Evolutionary conservation across 2,888 invertebrate species (phyloP), one percentile per base, ranked within the genome.

Genomic region (Rhorus exstirpatorius): DNA sequence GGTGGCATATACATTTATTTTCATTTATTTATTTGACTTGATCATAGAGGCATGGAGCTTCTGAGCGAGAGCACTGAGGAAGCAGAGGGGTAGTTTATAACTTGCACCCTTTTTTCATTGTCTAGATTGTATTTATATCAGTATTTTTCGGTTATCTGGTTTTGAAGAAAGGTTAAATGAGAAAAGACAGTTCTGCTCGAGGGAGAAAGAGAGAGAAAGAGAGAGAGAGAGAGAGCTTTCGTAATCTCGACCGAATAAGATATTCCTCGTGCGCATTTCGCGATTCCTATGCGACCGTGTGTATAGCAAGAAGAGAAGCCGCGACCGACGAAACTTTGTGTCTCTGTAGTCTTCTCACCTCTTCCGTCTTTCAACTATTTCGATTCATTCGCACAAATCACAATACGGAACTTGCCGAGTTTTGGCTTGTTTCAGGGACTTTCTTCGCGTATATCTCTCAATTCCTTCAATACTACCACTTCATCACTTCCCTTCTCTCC

Each of bases 351-450:
- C 12, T 67, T 46, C 12, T 67, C 60, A 55, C 17, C 44, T 31
- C 26, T 55, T 31, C 65, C 58, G 55, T 35, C 63, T 63, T 31
- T 38, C 61, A 44, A 55, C 74, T 63, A 74, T 63, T 61, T 3
- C 63, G 53, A 63, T 82, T 82, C 78, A 74, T 82, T 82, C 81
- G 78, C 81, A 70, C 81, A 82, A 82, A 82, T 82, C 78, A 82
- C 81, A 82, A 82, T 82, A 74, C 81, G 63, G 63, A 82, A 82
- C 70, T 78, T 61, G 63, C 49, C 44, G 70, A 82, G 78, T 63
- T 78, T 78, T 60, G 60, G 55, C 46, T 58, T 63, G 78, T 63
- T 74, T 46, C 46, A 3, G 17, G 53, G 55, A 81, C 74, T 80
- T 68, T 61, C 67, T 68, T 72, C 41, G 24, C n/a, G 31, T 53